Percentiles rank a stretch among this genome's conserved stretches.
phyloP scores from a whole-genome alignment of 1,140 invertebrate species.

The Eriosoma lanigerum region DNA sequence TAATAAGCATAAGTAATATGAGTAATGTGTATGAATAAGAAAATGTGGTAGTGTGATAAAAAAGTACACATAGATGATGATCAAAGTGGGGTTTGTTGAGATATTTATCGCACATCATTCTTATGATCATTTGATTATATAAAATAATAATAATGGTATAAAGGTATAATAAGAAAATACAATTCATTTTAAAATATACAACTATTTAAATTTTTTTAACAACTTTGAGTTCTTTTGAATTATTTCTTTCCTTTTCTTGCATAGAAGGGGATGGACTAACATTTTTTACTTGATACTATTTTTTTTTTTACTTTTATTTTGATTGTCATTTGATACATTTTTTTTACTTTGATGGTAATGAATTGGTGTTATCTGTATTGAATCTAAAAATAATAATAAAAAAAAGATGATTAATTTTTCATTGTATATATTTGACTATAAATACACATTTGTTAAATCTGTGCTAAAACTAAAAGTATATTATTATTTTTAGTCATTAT shows the following conservation, averaged over 20 bases:
- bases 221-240: not conserved
- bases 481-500: too few relatives aligned
- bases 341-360: not conserved
- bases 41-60: too few relatives aligned
- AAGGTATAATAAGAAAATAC: not conserved
- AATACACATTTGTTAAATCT: too few relatives aligned
- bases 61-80: too few relatives aligned
- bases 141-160: not conserved
- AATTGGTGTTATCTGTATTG: not conserved
- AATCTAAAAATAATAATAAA: not conserved
- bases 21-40: too few relatives aligned
- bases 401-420: not conserved
- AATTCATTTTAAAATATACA: not conserved
- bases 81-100: too few relatives aligned
- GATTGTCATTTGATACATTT: not conserved
- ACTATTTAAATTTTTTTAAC: conserved; percentile 2
- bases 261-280: not conserved
- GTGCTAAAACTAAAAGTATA: too few relatives aligned
- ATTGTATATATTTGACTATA: not conserved
- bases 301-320: conserved; percentile 30
- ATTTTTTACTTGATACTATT: not conserved
- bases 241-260: not conserved
- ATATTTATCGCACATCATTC: too few relatives aligned
- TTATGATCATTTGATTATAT: not conserved
- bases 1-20: too few relatives aligned